Conservation (phyloP, 1,140 invertebrate species). For the Onthophagus taurus region DNA sequence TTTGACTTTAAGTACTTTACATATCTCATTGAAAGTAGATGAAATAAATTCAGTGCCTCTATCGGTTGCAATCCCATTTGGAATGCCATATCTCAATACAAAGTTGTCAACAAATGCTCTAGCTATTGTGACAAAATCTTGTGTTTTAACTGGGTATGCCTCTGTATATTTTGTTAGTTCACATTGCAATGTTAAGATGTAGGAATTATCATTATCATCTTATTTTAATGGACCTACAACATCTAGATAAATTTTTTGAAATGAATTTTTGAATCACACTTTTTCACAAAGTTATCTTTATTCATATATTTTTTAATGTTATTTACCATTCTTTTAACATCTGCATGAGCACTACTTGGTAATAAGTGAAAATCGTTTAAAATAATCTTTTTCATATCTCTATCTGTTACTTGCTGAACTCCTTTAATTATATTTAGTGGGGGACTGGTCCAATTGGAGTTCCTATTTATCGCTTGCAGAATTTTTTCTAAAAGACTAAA, state of each 20-base stretch:
- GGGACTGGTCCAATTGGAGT: background rate
- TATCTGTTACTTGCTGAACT: background rate
- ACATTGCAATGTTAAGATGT: conserved; percentile 19
- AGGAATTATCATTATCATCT: conserved; percentile 13
- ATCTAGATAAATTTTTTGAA: conserved; percentile 16
- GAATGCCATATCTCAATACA: conserved; percentile 35
- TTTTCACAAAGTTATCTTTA: conserved; percentile 18
- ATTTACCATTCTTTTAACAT: conserved; percentile 19
- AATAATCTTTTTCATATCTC: conserved; percentile 14
- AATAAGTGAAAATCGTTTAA: conserved; percentile 20
- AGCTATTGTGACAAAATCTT: conserved; percentile 17
- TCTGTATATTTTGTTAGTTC: too few species aligned
- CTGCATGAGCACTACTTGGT: conserved; percentile 18
- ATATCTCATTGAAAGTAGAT: too few species aligned
- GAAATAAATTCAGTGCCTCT: too few species aligned
- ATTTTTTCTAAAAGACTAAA: background rate
- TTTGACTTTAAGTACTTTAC: too few species aligned
- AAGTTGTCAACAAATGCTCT: conserved; percentile 30
- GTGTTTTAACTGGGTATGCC: conserved; percentile 10
- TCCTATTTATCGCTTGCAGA: background rate
- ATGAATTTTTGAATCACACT: conserved; percentile 15
- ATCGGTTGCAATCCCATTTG: too few species aligned
- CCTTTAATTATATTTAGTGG: background rate
- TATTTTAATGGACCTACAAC: conserved; percentile 16
- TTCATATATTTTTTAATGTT: conserved; percentile 22